Evolutionary conservation across 2,113 vertebrate species (phyloP), one percentile per base, ranked within the genome.

Genomic region (Podocnemis expansa): DNA sequence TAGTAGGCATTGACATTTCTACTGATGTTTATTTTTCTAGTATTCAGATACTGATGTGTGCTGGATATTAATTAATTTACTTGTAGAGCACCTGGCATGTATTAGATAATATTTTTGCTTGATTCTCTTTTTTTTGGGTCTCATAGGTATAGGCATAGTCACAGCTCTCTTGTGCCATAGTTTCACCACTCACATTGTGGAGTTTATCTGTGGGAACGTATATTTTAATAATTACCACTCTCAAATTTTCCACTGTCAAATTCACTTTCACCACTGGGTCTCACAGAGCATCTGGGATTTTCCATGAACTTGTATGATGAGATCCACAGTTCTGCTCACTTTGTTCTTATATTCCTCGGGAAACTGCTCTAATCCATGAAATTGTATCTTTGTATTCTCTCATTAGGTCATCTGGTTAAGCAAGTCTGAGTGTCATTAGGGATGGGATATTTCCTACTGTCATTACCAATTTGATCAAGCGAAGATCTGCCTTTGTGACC

Each of bases 381-480:
- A 75, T 75, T 47, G 22, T 75, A 75, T 43, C 70, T 75, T 43
- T 25, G 12, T 24, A 13, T 25, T 75, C 38, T 75, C 38, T 75
- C 70, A 75, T 75, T 75, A 13, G 21, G 21, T 41, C 70, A 38
- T 43, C 70, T 41, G 38, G n/a, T 43, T 84, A 75, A 88, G n/a
- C 73, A 75, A 29, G 41, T 55, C 8, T 41, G 55, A 41, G 14
- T 78, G 16, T 60, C 47, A 10, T 47, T 47, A 47, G 47, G 80
- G 80, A 1, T 14, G 7, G 49, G 63, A 25, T 54, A 31, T 91
- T 87, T 70, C 84, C 78, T 91, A 81, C 55, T 93, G 75, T 78
- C 82, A 0, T 82, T 80, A 75, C 60, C 34, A 38, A 51, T 60
- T 85, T 43, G 43, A 51, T 45, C 81, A 34, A 0, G 0, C 79